Evolutionary conservation across 1,140 invertebrate genomes (phyloP).

Genomic region (Drosophila navojoa): DNA sequence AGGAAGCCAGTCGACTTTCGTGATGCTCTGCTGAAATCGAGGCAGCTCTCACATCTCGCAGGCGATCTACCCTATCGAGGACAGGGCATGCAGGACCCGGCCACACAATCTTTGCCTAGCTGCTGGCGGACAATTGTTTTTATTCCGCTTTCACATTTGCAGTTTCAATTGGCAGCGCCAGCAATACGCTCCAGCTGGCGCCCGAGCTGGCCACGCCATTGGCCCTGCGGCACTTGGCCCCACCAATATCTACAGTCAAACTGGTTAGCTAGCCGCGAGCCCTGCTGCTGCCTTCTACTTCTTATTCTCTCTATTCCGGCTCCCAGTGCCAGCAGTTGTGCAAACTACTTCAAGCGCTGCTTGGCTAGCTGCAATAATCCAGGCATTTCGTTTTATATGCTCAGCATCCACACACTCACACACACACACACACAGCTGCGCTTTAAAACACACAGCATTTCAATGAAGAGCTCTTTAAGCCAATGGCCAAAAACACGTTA

Average conservation of each 20-base stretch:
- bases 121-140: constrained; percentile 17
- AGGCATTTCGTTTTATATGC: neutral
- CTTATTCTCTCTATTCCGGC: neutral
- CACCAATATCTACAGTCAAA: constrained; percentile 11
- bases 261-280: constrained; percentile 13
- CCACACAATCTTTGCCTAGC: neutral
- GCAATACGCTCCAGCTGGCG: constrained; percentile 1
- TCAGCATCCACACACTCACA: neutral
- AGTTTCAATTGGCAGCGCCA: constrained; percentile 11
- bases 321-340: neutral
- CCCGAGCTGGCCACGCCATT: neutral
- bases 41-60: too few species aligned
- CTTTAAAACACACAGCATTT: neutral
- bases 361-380: neutral
- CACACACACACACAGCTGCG: neutral
- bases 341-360: neutral
- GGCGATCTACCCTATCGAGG: too few species aligned
- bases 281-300: neutral
- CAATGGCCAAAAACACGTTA: neutral
- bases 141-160: constrained; percentile 9
- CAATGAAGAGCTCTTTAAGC: too few species aligned
- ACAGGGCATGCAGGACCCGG: too few species aligned
- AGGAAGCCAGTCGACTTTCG: too few species aligned
- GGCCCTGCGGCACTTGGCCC: constrained; percentile 13
- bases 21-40: too few species aligned